Evolutionary conservation across 2,888 invertebrate genomes (phyloP).

Genomic region (Papilio demoleus): DNA sequence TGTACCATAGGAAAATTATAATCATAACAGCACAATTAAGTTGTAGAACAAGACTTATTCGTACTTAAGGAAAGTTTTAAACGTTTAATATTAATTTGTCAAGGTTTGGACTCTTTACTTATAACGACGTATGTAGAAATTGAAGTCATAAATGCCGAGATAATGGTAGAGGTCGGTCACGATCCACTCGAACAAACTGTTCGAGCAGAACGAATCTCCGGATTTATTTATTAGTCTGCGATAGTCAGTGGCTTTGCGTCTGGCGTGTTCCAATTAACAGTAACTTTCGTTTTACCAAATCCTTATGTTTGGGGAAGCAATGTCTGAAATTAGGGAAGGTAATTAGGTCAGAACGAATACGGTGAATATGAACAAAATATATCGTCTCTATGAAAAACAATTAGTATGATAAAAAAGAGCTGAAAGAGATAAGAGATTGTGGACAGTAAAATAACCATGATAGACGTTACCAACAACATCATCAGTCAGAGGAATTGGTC

Average conservation of each 20-base stretch:
- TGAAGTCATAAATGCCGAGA: not conserved
- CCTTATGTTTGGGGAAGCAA: not conserved
- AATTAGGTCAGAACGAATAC: not conserved
- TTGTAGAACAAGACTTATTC: no score
- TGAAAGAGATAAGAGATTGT: no score
- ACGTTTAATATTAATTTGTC: no score
- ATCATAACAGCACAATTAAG: no score
- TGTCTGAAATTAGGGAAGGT: constrained; percentile 8
- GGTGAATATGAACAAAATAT: not conserved
- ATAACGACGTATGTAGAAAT: not conserved
- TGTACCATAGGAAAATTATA: no score
- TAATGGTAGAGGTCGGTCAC: constrained; percentile 6
- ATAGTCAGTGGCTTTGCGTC: constrained; percentile 16
- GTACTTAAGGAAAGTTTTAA: no score
- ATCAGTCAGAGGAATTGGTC: no score
- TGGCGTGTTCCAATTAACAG: constrained; percentile 22
- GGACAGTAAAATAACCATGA: no score
- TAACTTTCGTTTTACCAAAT: constrained; percentile 17
- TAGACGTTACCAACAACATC: no score
- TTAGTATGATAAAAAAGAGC: not conserved
- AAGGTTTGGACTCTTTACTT: not conserved
- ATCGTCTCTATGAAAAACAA: not conserved
- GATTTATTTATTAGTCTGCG: constrained; percentile 8
- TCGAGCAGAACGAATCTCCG: constrained; percentile 13
- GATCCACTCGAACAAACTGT: not conserved